A percentile compares a stretch with the other conserved stretches of the same genome.
Evolutionary conservation across 1,140 invertebrate species (phyloP).

Genomic region (Nymphalis io): DNA sequence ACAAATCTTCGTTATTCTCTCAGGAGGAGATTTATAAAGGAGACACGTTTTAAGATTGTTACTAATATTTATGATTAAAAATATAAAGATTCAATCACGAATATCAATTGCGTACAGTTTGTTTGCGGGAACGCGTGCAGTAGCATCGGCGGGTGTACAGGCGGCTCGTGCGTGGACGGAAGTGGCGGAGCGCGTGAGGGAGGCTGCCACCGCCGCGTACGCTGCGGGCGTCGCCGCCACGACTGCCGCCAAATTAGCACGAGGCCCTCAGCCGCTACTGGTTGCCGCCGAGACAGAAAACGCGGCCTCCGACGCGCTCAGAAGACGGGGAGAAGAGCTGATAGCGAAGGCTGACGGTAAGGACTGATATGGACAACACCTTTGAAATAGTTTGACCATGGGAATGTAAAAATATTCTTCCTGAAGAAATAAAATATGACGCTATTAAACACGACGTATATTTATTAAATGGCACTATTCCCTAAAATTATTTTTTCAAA

Average conservation of each 20-base stretch:
- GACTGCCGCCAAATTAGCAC: constrained; percentile 59
- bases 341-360: constrained; percentile 75
- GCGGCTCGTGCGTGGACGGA: constrained; percentile 91
- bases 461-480: background rate
- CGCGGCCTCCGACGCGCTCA: constrained; percentile 46
- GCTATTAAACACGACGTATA: too few relatives aligned
- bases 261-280: constrained; percentile 52
- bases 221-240: constrained; percentile 84
- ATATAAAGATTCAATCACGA: too few relatives aligned
- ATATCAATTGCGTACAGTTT: constrained; percentile 72
- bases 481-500: background rate
- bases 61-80: too few relatives aligned
- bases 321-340: constrained; percentile 61
- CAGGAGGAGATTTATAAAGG: too few relatives aligned
- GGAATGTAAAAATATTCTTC: too few relatives aligned
- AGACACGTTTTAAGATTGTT: too few relatives aligned
- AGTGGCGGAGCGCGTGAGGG: constrained; percentile 86
- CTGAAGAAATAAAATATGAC: too few relatives aligned
- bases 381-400: too few relatives aligned
- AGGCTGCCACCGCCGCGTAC: constrained; percentile 84
- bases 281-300: constrained; percentile 44
- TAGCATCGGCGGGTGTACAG: constrained; percentile 86
- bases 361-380: background rate
- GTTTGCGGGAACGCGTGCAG: constrained; percentile 85
- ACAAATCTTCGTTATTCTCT: too few relatives aligned